Percentiles rank a stretch among this genome's conserved stretches.
Evolutionary conservation across 2,888 invertebrate genomes (phyloP).

Genomic region (Griposia aprilina): DNA sequence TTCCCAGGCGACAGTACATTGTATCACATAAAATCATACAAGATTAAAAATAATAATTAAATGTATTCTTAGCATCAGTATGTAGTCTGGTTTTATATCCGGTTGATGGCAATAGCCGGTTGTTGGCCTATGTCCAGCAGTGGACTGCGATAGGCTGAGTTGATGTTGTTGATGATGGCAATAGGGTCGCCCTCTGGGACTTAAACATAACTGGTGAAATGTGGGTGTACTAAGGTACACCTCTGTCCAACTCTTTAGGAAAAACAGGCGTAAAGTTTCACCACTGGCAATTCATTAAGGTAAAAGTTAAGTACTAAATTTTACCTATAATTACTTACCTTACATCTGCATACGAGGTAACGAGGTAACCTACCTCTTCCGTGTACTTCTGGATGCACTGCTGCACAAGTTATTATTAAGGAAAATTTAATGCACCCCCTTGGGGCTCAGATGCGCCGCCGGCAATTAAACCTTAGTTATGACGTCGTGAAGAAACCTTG

Average conservation of each 20-base stretch:
- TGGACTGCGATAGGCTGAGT: no score
- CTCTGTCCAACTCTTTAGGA: no score
- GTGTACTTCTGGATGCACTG: slow-evolving; percentile 31
- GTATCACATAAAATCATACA: no score
- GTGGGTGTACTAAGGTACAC: no score
- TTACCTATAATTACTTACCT: not conserved
- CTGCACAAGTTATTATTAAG: slow-evolving; percentile 67
- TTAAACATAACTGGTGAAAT: no score
- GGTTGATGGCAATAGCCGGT: no score
- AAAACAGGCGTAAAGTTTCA: not conserved
- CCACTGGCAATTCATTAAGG: not conserved
- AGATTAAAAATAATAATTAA: no score
- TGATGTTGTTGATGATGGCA: no score
- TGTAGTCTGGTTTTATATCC: no score
- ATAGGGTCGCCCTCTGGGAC: no score
- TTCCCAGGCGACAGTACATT: not conserved
- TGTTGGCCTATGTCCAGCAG: no score
- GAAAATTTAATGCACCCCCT: slow-evolving; percentile 74
- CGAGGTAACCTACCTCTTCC: slow-evolving; percentile 35
- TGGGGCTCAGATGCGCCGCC: slow-evolving; percentile 69
- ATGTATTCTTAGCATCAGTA: no score
- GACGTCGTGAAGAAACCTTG: slow-evolving; percentile 60
- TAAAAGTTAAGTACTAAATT: not conserved
- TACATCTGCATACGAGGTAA: slow-evolving; percentile 18
- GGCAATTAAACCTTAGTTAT: slow-evolving; percentile 80